Evolutionary conservation across 2,113 vertebrate genomes (phyloP).

Genomic region (Macquaria ambigua): DNA sequence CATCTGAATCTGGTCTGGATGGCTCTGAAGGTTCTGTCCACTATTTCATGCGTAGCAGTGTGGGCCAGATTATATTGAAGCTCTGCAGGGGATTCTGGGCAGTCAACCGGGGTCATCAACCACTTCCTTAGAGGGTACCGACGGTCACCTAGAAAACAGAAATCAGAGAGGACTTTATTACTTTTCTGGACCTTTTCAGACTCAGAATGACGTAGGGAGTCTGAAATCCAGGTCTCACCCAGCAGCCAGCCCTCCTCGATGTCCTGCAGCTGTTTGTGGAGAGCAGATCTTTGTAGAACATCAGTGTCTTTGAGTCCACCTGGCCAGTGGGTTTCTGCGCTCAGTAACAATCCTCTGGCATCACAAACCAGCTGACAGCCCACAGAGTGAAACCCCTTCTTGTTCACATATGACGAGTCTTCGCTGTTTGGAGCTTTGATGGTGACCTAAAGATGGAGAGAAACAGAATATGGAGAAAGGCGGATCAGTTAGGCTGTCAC

Average conservation of each 20-base stretch:
- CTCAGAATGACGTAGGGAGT: not conserved
- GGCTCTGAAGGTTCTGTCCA: constrained; percentile 91
- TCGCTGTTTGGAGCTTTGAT: constrained; percentile 97
- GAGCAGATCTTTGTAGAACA: constrained; percentile 89
- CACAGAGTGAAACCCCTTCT: constrained; percentile 94
- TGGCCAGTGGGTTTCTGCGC: constrained; percentile 93
- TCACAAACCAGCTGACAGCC: constrained; percentile 95
- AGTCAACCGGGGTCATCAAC: constrained; percentile 93
- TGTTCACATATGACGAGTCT: constrained; percentile 93
- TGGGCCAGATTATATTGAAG: constrained; percentile 94
- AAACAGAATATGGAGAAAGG: fast-evolving
- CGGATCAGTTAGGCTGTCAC: not conserved
- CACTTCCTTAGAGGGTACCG: constrained; percentile 90
- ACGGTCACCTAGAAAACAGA: constrained; percentile 86
- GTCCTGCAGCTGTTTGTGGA: constrained; percentile 85
- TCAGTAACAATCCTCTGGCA: constrained; percentile 90
- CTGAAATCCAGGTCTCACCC: constrained; percentile 82
- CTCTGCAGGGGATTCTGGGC: constrained; percentile 89
- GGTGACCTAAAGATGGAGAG: constrained; percentile 83
- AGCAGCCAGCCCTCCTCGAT: constrained; percentile 92
- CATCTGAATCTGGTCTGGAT: constrained; percentile 94
- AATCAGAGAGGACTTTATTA: not conserved
- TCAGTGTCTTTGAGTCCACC: constrained; percentile 88
- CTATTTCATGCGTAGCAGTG: constrained; percentile 89
- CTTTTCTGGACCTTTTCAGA: not conserved